A percentile compares a stretch with the other conserved stretches of the same genome.
Evolutionary conservation across 2,888 invertebrate genomes (phyloP).

Genomic region (Ophion obscuratus): DNA sequence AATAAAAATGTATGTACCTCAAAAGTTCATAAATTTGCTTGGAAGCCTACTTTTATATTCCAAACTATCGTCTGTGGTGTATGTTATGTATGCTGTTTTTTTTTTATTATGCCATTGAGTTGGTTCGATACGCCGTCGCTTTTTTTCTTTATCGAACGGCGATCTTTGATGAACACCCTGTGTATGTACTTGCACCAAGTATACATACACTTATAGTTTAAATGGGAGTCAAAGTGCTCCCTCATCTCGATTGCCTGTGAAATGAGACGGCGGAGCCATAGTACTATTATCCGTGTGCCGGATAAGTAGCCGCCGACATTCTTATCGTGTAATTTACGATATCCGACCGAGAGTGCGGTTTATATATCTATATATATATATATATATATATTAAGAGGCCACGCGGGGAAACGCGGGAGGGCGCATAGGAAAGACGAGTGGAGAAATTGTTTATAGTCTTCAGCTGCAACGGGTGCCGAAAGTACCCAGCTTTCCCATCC

Average conservation of each 20-base stretch:
- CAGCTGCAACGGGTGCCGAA: constrained; percentile 66
- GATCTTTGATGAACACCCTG: constrained; percentile 4
- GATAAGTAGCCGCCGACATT: constrained; percentile 70
- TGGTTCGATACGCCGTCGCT: neutral
- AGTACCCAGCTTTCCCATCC: constrained; percentile 49
- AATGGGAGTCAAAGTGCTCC: constrained; percentile 55
- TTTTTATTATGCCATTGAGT: neutral
- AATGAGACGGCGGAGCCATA: constrained; percentile 47
- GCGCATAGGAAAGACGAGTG: constrained; percentile 37
- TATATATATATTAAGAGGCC: constrained; percentile 20
- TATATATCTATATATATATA: constrained; percentile 18
- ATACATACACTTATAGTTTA: constrained; percentile 36
- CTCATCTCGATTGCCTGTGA: constrained; percentile 53
- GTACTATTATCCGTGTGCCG: constrained; percentile 58
- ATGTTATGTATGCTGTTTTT: neutral
- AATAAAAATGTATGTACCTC: neutral
- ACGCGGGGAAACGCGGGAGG: neutral
- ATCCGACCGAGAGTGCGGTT: constrained; percentile 53
- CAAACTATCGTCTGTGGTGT: neutral
- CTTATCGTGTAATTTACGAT: constrained; percentile 78
- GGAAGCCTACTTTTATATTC: neutral
- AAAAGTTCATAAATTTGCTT: too few relatives aligned
- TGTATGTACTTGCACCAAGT: constrained; percentile 2
- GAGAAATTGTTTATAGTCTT: constrained; percentile 69
- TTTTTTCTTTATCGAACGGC: neutral